Base-by-base conservation (phyloP, 1,140 invertebrate species). In the Megalonaias nervosa region DNA sequence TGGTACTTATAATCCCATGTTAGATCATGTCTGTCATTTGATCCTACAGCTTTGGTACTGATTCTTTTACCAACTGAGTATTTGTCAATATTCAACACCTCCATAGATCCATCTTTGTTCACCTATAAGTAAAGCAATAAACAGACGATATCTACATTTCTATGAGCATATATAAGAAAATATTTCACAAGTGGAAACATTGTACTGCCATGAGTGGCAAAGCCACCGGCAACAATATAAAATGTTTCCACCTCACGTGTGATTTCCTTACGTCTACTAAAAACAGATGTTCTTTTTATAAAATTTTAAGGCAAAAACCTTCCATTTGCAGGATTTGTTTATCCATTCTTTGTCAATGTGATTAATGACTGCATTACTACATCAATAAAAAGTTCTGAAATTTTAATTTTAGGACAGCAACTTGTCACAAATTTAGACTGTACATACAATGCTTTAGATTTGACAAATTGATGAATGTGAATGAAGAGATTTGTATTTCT, bases 1-100 rank as follows among this genome's bases (percentile, higher is more conserved):
- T 94, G 93, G 87, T 95, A 95, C 91, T 99, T 99, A 89, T 99
- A 99, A 57, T 91, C 92, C n/a, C 93, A 85, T 3, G 97, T 98
- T 31, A 99, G 94, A 82, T 98, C 96, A 91, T 97, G 95, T 67
- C 84, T 74, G 5, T 85, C 77, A 71, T 84, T 82, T 23, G 70
- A 75, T 11, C 95, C 95, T 31, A 96, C 93, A 26, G 95, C 93
- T 92, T 98, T 98, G 0, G 97, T 98, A 82, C 95, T 96, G 57
- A 98, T 96, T 55, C 94, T 91, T 87, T 95, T 93, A 1, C 97
- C 97, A 84, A 99, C 95, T 61, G 82, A 61, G 64, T 71, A 71
- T 15, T 59, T 77, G 67, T 85, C 73, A 38, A 88, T 83, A 59
- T 75, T 15, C 12, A 75, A 55, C 2, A 85, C 81, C 21, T 85